Conservation (phyloP, 2,888 invertebrate species). For the Oligia latruncula region DNA sequence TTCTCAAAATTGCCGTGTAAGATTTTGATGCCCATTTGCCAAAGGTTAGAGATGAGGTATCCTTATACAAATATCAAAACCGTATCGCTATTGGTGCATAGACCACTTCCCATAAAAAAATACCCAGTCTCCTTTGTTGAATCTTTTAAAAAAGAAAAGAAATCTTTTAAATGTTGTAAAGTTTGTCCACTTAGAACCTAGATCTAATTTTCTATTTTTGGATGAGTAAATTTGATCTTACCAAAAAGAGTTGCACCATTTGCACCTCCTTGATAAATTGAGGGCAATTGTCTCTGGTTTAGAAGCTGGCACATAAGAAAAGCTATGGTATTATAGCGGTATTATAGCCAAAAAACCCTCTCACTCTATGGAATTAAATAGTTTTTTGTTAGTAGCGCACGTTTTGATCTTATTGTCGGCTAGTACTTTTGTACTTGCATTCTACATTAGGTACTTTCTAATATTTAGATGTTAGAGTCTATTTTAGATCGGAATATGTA, state of each 20-base stretch:
- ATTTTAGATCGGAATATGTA: constrained; percentile 61
- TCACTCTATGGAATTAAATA: constrained; percentile 81
- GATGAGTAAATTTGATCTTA: background rate
- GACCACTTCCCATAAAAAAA: background rate
- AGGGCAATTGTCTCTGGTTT: constrained; percentile 55
- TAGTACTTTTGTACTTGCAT: constrained; percentile 60
- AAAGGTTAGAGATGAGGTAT: no score
- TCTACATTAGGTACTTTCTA: constrained; percentile 69
- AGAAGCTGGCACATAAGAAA: constrained; percentile 52
- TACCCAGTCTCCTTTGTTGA: background rate
- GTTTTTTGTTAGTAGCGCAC: constrained; percentile 76
- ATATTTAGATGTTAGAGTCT: constrained; percentile 65
- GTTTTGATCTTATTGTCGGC: constrained; percentile 78
- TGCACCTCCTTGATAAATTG: constrained; percentile 55
- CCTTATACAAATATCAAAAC: background rate
- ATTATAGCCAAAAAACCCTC: constrained; percentile 69
- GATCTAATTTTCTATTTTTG: background rate
- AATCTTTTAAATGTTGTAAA: background rate
- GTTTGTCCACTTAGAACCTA: background rate
- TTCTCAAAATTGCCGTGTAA: no score
- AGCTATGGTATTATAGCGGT: constrained; percentile 55
- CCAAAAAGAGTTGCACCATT: constrained; percentile 36
- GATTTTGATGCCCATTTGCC: no score
- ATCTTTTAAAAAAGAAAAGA: no score
- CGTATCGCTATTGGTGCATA: background rate